Percentiles rank a stretch among this genome's conserved stretches.
Evolutionary conservation across 2,888 invertebrate species (phyloP).

Genomic region (Altica lythri): DNA sequence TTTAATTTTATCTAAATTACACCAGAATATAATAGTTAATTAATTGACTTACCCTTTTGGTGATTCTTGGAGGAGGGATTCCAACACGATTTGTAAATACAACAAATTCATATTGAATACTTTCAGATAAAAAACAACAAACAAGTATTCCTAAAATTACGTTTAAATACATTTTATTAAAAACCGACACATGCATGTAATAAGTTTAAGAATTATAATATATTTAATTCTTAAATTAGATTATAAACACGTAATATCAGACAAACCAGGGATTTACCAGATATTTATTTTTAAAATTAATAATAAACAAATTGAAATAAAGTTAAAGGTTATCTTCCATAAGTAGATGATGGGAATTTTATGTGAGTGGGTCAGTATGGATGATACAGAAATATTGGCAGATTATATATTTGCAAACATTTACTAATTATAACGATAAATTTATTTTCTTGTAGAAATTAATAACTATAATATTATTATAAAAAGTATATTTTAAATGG

Average conservation of each 20-base stretch:
- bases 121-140: not conserved
- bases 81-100: constrained; percentile 1
- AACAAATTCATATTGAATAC: not conserved
- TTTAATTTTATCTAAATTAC: no score
- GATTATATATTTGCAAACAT: no score
- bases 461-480: no score
- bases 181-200: no score
- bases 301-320: not conserved
- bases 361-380: no score
- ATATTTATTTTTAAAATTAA: not conserved
- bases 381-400: no score
- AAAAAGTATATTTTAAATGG: no score
- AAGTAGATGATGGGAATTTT: no score
- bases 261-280: not conserved
- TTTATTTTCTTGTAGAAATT: no score
- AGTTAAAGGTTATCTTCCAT: not conserved
- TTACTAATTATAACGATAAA: no score
- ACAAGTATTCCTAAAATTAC: not conserved
- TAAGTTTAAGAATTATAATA: not conserved
- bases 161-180: no score
- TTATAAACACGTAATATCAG: no score
- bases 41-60: not conserved
- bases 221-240: not conserved
- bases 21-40: not conserved
- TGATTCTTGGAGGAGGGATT: not conserved